phyloP scores from a whole-genome alignment of 2,797 vertebrate genomes.

The Enteromius treurensis region DNA sequence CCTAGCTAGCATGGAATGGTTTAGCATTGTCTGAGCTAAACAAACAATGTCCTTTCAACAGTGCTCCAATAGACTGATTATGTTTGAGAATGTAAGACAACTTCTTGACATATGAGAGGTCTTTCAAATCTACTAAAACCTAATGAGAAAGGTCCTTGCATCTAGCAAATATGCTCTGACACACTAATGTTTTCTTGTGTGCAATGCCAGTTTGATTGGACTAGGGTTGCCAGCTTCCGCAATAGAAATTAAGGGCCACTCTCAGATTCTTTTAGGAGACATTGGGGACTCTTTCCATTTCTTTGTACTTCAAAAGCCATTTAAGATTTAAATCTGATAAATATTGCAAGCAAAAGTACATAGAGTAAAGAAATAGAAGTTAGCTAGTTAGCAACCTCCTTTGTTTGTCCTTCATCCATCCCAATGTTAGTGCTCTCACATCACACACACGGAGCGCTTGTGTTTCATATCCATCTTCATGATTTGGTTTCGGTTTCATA shows the following conservation, averaged over 20 bases:
- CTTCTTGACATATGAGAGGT: constrained; percentile 1
- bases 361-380: neutral
- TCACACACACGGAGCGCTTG: neutral
- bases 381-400: neutral
- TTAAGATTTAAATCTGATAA: neutral
- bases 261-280: neutral
- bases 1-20: constrained; percentile 23
- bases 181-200: neutral
- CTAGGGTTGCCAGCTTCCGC: neutral
- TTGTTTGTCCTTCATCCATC: neutral
- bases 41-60: constrained; percentile 29
- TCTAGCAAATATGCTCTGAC: constrained; percentile 8
- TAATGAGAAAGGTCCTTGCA: neutral
- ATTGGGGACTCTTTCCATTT: neutral
- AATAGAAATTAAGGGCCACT: neutral
- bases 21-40: constrained; percentile 28
- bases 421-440: neutral
- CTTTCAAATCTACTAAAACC: neutral
- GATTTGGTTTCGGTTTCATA: neutral
- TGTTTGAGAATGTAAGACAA: constrained; percentile 29
- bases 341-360: neutral
- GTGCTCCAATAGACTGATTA: constrained; percentile 4
- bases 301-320: neutral
- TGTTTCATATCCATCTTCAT: neutral
- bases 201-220: neutral